Base-by-base conservation (phyloP, 2,113 vertebrate genomes). In the Lathamus discolor region DNA sequence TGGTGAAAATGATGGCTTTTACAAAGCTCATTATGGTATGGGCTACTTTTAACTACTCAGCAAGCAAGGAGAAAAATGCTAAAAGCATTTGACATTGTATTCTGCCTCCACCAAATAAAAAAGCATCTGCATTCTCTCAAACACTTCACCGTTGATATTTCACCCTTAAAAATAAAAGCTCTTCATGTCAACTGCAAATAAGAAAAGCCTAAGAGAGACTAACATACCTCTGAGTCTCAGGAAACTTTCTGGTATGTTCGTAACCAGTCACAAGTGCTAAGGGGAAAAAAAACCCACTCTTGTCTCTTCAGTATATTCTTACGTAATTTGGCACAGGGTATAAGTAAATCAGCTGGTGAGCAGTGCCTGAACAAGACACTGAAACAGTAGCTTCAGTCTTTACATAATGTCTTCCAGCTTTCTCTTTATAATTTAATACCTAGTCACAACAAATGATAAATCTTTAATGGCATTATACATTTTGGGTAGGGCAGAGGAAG, bases 361-460 rank as follows among this genome's bases (percentile, higher is more conserved):
- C 87, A 81, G 59, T 81, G 54, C 46, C 54, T 0, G 1, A 90
- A 85, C 3, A 9, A 93, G 84, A 90, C 75, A 43, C 59, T 76
- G 82, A 90, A 96, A 83, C 64, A 67, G 59, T 83, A 37, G 7
- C 49, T 93, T 83, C 49, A 33, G 72, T 69, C 84, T 89, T 92
- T 69, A 31, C 55, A 14, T 19, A 69, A 20, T 33, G 66, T 79
- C n/a, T 80, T 86, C 44, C 69, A 88, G 37, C 3, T 27, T 88
- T 70, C 46, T 80, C 82, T 96, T 92, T 83, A 81, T 66, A 67
- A 83, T 94, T 91, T 84, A 94, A 86, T 79, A 90, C 72, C 39
- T 39, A 51, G 37, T 41, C 54, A 75, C 55, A 93, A 35, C 10
- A 79, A 51, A 46, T 35, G 17, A 83, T 87, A 51, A 90, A 88